Percentiles rank a stretch among this genome's conserved stretches.
Conservation (phyloP, 2,797 vertebrate species). For the Brotogeris chrysoptera region DNA sequence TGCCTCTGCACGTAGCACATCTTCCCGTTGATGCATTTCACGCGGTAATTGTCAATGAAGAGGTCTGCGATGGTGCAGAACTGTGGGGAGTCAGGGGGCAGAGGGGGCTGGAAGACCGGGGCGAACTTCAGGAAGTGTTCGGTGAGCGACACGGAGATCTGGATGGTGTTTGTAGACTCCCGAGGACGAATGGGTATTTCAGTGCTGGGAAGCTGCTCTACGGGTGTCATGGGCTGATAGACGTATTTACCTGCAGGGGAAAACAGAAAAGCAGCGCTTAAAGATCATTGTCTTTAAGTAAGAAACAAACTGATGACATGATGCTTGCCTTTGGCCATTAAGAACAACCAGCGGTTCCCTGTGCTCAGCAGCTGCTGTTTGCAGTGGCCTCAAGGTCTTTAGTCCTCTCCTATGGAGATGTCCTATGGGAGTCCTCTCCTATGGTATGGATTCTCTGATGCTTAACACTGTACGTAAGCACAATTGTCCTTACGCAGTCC, state of each 20-base stretch:
- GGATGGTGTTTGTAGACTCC: conserved; percentile 85
- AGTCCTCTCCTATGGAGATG: neutral
- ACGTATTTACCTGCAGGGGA: conserved; percentile 91
- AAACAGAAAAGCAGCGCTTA: neutral
- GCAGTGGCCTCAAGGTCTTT: neutral
- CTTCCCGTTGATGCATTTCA: conserved; percentile 97
- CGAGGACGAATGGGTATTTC: conserved; percentile 83
- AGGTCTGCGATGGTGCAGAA: conserved; percentile 94
- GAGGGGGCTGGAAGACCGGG: conserved; percentile 88
- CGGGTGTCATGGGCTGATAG: conserved; percentile 97
- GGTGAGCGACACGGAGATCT: conserved; percentile 89
- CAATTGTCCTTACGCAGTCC: neutral
- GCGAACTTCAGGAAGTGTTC: conserved; percentile 93
- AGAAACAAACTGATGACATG: rapidly evolving
- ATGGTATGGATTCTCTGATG: neutral
- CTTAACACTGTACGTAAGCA: neutral
- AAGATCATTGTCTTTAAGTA: neutral
- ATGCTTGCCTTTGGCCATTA: neutral
- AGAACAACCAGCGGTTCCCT: rapidly evolving
- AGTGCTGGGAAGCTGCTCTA: conserved; percentile 93
- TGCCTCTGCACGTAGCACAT: conserved; percentile 98
- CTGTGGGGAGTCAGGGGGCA: conserved; percentile 88
- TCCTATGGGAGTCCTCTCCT: neutral
- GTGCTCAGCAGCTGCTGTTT: neutral
- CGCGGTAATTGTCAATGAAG: conserved; percentile 94